These are phyloP conservation scores for Anniella stebbinsi DNA, from an alignment of 2,797 vertebrate genomes.

Conservation along the genomic window DNA sequence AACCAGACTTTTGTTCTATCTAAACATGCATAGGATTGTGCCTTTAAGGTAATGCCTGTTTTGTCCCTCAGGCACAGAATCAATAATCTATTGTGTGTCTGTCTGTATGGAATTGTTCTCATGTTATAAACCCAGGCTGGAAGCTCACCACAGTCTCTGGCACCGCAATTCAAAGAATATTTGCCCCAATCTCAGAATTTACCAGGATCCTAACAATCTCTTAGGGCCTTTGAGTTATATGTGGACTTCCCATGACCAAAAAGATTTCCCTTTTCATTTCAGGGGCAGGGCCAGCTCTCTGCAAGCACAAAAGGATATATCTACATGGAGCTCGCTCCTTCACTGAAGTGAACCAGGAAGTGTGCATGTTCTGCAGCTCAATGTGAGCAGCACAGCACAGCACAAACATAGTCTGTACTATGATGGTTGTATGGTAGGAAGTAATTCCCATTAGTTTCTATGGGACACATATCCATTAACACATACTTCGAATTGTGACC, in stretches of 20 bases:
- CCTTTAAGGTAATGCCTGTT: too few species aligned
- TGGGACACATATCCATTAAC: background rate
- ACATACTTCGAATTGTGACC: background rate
- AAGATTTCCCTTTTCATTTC: background rate
- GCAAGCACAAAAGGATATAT: background rate
- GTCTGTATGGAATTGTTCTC: constrained; percentile 31
- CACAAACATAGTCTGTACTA: background rate
- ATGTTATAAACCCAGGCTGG: constrained; percentile 27
- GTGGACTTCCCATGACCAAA: background rate
- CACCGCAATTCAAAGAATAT: background rate
- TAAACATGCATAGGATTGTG: too few species aligned
- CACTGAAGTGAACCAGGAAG: background rate
- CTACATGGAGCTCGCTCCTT: background rate
- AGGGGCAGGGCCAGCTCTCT: background rate
- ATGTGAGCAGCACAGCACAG: background rate
- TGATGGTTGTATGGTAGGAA: background rate
- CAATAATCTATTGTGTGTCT: constrained; percentile 46
- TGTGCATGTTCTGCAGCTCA: background rate
- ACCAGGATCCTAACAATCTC: background rate
- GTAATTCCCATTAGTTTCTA: background rate
- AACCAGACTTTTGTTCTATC: too few species aligned
- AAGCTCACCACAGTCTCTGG: constrained; percentile 20
- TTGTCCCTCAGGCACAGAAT: constrained; percentile 6
- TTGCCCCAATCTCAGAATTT: background rate
- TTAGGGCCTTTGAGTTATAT: background rate